Conservation (phyloP, 2,113 vertebrate genomes). For the Gymnocephalus cernua region DNA sequence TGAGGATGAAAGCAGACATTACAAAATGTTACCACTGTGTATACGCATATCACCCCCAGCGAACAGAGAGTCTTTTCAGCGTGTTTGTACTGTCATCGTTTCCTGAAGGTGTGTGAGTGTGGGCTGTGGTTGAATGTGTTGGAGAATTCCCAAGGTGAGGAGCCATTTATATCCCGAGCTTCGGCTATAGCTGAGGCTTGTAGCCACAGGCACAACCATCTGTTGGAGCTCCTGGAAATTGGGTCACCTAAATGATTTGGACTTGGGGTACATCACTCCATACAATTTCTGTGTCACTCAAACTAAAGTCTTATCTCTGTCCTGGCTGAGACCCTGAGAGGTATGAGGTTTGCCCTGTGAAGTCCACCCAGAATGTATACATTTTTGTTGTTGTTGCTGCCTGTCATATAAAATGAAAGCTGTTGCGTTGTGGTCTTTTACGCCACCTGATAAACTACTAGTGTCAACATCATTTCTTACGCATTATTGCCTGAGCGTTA, state of each 20-base stretch:
- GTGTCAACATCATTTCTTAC: not conserved
- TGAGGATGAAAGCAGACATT: constrained; percentile 30
- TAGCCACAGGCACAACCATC: constrained; percentile 71
- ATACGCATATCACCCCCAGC: constrained; percentile 23
- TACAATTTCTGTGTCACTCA: constrained; percentile 48
- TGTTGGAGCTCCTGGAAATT: constrained; percentile 71
- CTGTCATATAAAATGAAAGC: not conserved
- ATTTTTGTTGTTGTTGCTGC: not conserved
- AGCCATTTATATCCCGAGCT: constrained; percentile 70
- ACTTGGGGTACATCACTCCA: constrained; percentile 21
- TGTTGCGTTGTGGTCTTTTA: not conserved
- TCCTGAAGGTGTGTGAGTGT: constrained; percentile 40
- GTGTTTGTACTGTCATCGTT: constrained; percentile 33
- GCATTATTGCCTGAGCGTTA: not conserved
- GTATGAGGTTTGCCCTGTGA: not conserved
- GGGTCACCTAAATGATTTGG: constrained; percentile 57
- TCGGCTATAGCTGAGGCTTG: constrained; percentile 47
- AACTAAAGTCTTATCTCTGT: constrained; percentile 1
- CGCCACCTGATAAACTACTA: not conserved
- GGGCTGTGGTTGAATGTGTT: constrained; percentile 51
- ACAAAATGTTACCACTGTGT: constrained; percentile 12
- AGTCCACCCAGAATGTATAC: not conserved
- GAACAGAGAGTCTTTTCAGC: not conserved
- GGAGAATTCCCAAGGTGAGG: constrained; percentile 70
- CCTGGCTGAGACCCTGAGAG: not conserved